Evolutionary conservation across 2,113 vertebrate species (phyloP).

Genomic region (Pavo muticus): DNA sequence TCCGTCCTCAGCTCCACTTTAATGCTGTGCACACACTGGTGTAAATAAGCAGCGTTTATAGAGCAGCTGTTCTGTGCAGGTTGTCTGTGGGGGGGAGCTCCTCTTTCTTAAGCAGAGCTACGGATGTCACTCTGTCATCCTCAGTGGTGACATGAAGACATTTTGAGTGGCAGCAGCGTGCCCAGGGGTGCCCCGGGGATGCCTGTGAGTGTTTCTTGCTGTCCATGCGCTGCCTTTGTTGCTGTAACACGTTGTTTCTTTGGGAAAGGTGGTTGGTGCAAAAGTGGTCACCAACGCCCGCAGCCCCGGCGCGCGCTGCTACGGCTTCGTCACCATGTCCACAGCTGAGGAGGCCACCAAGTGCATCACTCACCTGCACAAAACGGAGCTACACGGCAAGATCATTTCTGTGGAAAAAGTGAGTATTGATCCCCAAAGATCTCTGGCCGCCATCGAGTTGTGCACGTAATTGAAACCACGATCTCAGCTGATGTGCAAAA

Average conservation of each 20-base stretch:
- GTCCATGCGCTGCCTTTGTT: neutral
- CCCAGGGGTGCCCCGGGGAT: neutral
- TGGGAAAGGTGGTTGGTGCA: slow-evolving; percentile 90
- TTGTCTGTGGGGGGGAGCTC: neutral
- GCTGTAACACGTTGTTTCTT: neutral
- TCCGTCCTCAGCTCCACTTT: neutral
- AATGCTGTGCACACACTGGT: neutral
- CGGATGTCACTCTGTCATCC: neutral
- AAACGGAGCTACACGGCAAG: slow-evolving; percentile 93
- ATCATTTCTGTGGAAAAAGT: slow-evolving; percentile 98
- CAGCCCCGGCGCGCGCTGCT: slow-evolving; percentile 95
- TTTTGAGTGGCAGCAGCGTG: neutral
- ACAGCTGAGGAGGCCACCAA: slow-evolving; percentile 92
- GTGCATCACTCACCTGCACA: slow-evolving; percentile 92
- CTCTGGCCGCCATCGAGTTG: fast-evolving
- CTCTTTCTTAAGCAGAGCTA: neutral
- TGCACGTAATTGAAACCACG: neutral
- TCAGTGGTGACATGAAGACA: neutral
- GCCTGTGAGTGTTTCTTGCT: too few relatives aligned
- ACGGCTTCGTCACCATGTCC: slow-evolving; percentile 97
- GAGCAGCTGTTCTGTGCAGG: neutral
- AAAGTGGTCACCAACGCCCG: slow-evolving; percentile 98
- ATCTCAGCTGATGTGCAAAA: slow-evolving; percentile 29
- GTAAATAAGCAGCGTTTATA: neutral
- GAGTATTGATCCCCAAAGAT: slow-evolving; percentile 23